A percentile compares a stretch with the other conserved stretches of the same genome.
These are phyloP conservation scores for Sebastes kiyomatsui DNA, from an alignment of 2,797 vertebrate species.

Conservation along the genomic window DNA sequence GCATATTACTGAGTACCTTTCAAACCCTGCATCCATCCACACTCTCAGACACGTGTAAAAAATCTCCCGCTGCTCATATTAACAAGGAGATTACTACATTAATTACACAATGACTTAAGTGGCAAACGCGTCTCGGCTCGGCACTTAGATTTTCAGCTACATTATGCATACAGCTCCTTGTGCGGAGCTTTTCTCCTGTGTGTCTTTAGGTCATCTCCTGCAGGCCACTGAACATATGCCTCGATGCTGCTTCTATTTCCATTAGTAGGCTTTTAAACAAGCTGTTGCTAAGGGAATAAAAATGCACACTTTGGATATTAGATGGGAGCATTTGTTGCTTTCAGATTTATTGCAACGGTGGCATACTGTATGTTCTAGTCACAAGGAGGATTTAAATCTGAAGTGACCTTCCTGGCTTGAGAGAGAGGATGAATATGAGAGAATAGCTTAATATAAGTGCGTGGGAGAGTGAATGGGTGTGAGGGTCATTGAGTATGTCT, in stretches of 20 bases:
- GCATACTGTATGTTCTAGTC: conserved; percentile 51
- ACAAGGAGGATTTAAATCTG: conserved; percentile 72
- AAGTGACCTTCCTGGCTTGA: conserved; percentile 64
- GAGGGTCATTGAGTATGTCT: conserved; percentile 41
- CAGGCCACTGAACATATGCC: conserved; percentile 27
- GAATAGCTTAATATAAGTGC: conserved; percentile 53
- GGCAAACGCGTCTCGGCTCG: conserved; percentile 9
- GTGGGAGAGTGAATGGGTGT: conserved; percentile 42
- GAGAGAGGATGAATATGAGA: conserved; percentile 59
- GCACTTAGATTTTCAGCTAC: conserved; percentile 9
- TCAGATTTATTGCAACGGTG: conserved; percentile 70
- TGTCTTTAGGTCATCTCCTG: conserved; percentile 45
- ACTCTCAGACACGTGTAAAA: neutral
- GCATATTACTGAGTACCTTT: neutral
- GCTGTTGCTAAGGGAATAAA: conserved; percentile 53
- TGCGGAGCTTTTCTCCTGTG: conserved; percentile 14
- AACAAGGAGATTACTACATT: neutral
- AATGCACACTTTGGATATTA: conserved; percentile 72
- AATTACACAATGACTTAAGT: conserved; percentile 3
- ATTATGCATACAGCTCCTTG: conserved; percentile 20
- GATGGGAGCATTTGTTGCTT: conserved; percentile 65
- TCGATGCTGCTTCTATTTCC: conserved; percentile 46
- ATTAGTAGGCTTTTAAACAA: conserved; percentile 65
- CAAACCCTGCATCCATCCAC: neutral
- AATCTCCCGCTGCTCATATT: neutral